phyloP scores from a whole-genome alignment of 1,140 invertebrate genomes.

The Drosophila subobscura region DNA sequence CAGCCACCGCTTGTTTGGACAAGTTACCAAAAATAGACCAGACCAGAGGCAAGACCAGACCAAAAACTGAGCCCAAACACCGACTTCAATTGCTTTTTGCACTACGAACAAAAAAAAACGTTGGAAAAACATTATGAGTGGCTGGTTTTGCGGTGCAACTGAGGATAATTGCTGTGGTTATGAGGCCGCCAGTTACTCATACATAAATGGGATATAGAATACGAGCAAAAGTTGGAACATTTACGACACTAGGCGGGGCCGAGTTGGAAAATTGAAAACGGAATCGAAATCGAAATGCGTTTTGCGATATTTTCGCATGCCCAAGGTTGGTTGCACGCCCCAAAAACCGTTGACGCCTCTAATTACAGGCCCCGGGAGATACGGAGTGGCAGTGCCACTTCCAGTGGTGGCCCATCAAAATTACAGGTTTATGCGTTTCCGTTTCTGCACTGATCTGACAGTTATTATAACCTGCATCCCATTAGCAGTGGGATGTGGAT shows the following conservation, averaged over 20 bases:
- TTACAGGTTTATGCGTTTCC: conserved; percentile 64
- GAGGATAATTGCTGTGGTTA: conserved; percentile 55
- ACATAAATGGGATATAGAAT: conserved; percentile 43
- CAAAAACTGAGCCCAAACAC: conserved; percentile 22
- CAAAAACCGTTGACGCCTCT: conserved; percentile 35
- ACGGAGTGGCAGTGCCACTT: not conserved
- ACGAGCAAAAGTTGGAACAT: conserved; percentile 53
- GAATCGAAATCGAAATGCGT: not conserved
- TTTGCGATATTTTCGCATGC: conserved; percentile 49
- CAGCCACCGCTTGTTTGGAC: conserved; percentile 59
- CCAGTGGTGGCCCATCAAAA: conserved; percentile 29
- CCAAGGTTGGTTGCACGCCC: conserved; percentile 17
- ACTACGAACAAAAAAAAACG: conserved; percentile 8
- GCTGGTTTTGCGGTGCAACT: conserved; percentile 45
- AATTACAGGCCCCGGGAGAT: conserved; percentile 33
- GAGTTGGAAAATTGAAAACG: conserved; percentile 29
- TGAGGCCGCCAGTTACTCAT: conserved; percentile 48
- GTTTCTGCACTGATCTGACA: conserved; percentile 55
- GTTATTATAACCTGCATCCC: conserved; percentile 59
- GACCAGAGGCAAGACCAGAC: conserved; percentile 12
- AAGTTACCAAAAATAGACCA: conserved; percentile 80
- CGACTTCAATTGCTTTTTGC: conserved; percentile 21
- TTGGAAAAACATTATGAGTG: conserved; percentile 30
- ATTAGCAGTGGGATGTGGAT: not conserved
- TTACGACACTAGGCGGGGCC: conserved; percentile 41